Evolutionary conservation across 2,888 invertebrate species (phyloP).

Genomic region (Tolmerus cingulatus): DNA sequence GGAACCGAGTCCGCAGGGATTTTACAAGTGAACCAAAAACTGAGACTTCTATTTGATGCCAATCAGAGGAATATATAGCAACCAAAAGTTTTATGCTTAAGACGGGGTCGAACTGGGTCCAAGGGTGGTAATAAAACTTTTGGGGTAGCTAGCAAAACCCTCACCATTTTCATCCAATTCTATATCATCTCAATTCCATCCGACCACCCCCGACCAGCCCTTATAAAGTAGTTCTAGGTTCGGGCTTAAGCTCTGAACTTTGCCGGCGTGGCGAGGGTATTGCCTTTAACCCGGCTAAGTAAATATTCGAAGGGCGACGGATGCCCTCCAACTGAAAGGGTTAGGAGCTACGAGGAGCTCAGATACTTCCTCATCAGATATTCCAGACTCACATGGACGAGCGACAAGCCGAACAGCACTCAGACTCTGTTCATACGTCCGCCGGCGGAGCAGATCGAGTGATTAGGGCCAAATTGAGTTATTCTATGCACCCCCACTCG

Average conservation of each 20-base stretch:
- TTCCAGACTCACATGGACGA: background rate
- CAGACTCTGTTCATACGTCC: background rate
- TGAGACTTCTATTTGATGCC: background rate
- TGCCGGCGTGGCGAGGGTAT: background rate
- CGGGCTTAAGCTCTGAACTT: background rate
- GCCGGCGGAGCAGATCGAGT: background rate
- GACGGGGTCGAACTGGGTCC: background rate
- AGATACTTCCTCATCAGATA: background rate
- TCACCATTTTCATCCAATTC: background rate
- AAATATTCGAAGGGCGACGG: background rate
- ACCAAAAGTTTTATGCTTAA: background rate
- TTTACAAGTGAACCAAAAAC: background rate
- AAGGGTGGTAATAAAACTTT: background rate
- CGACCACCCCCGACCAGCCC: background rate
- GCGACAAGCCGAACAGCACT: background rate
- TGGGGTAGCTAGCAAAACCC: background rate
- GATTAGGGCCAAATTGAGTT: background rate
- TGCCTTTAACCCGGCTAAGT: background rate
- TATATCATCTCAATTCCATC: background rate
- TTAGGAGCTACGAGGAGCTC: background rate
- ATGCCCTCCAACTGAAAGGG: background rate
- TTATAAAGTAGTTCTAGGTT: background rate
- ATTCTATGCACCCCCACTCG: background rate
- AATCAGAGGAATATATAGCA: background rate
- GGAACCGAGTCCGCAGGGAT: background rate